Base-by-base conservation (phyloP, 2,888 invertebrate species). In the Dromius quadrimaculatus region DNA sequence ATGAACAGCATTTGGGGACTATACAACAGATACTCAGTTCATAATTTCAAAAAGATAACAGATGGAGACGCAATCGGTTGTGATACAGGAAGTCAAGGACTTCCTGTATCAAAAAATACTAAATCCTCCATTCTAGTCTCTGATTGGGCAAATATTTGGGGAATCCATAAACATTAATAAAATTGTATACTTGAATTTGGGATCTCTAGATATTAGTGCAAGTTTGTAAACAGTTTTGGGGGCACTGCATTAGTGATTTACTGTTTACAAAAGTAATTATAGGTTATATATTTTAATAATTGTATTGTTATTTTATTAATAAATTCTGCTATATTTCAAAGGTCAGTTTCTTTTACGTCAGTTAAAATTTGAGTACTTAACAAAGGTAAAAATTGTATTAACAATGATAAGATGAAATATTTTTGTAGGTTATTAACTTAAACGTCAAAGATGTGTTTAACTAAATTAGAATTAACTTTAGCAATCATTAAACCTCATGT, bases 1-100 rank as follows among this genome's bases (percentile, higher is more conserved):
- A 94, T 94, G 94, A 93, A 93, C 81, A 92, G 93, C 82, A 93
- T 94, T 80, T 94, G 94, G 94, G 93, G 94, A n/a, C 84, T 90
- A 74, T 94, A 94, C 86, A 94, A 94, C 82, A 89, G 92, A 54
- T 93, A 93, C 80, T 94, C 94, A 0, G 92, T 93, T 0, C 93
- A 94, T 78, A 94, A 94, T 81, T 90, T 94, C 75, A 94, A 94
- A 85, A 91, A 90, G 78, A 85, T 89, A 77, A 90, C 89, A 78
- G 91, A 91, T 79, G 87, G 86, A 72, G 77, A 82, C 71, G 76
- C 75, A 45, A 23, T 38, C 62, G 6, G 57, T 13, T 34, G 63
- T 34, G 66, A 54, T 57, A 72, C 74, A 54, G 71, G 72, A 50
- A 71, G 63, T 71, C 75, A 75, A 69, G 65, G 65, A 15, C n/a